Base-by-base conservation (phyloP, 2,113 vertebrate genomes). In the Ptilorrhoa leucosticta region DNA sequence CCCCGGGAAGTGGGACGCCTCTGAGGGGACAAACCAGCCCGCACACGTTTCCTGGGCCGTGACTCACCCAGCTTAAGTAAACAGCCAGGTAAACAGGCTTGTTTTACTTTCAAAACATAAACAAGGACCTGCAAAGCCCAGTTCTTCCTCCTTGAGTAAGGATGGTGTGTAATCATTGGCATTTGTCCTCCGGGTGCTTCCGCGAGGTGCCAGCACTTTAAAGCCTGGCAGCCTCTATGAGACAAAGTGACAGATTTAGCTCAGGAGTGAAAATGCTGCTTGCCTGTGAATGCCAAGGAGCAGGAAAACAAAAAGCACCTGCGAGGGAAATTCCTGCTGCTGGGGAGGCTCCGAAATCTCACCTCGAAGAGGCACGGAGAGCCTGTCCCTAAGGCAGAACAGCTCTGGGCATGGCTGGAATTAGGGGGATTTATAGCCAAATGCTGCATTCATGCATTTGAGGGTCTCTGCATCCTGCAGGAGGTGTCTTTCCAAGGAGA, bases 31-130 rank as follows among this genome's bases (percentile, higher is more conserved):
- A 44, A 89, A 91, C 94, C 78, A 64, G 87, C 90, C 70, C 1
- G 42, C 63, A 31, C 77, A 19, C 0, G 6, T 65, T 73, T 57
- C 69, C 39, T 11, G 16, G 15, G 51, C 84, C 2, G 0, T 95
- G 81, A 95, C 27, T 87, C 71, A 93, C 7, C 5, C 89, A n/a
- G 70, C 60, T 87, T 68, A n/a, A 84, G 53, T 78, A 91, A 93
- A 94, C 6, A 8, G 23, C 30, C 1, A 0, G 33, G 83, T 80
- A 83, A 96, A 93, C 68, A 72, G 1, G 2, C 58, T 94, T 22
- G 82, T 88, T 94, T 94, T 76, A 79, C 94, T 93, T 90, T 88
- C 70, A 61, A 83, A 96, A 92, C 77, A 64, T 87, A 84, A 82
- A 3, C 60, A 47, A 45, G 63, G 80, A 83, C 17, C 51, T 33